Evolutionary conservation across 2,113 vertebrate species (phyloP), one percentile per base, ranked within the genome.

Genomic region (Platysternon megacephalum): DNA sequence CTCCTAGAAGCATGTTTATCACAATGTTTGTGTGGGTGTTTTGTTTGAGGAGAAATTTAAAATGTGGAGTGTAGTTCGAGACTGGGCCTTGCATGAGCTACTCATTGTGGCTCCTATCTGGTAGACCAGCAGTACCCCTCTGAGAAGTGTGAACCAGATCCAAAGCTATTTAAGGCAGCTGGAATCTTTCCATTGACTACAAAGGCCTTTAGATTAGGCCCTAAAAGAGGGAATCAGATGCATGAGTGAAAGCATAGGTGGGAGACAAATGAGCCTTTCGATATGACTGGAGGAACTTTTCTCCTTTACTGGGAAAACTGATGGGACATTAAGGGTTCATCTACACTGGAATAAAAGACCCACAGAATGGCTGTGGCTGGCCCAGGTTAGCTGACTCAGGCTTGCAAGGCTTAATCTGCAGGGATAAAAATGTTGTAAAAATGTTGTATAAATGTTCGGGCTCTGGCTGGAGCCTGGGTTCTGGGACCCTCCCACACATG

Each of bases 211-310:
- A 13, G 58, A 39, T 17, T 78, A 74, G 61, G 88, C 35, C 48
- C 9, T 26, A 39, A 72, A 28, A 78, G 16, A n/a, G 24, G 79
- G 52, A 35, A 0, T 0, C 12, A 32, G 8, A 53, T 65, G 48
- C 11, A 17, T 22, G 11, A 39, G 3, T 1, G 0, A 1, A 3
- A 1, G 0, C 0, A 0, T 28, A 32, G 1, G 0, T 3, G 35
- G 9, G 22, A 58, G n/a, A 65, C 12, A 9, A 44, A 17, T 0
- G 0, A 52, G 4, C 4, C 29, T 24, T 14, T 68, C 6, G 2
- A 13, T 0, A 48, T 19, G 49, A 46, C 1, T 5, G 2, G n/a
- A 19, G 32, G 82, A 21, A 42, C 14, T 8, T 49, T 35, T 14
- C 3, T 49, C 4, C 32, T 56, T 10, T 0, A 0, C 5, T 13